These are phyloP conservation scores for Scomber scombrus DNA, from an alignment of 2,113 vertebrate species.

Conservation along the genomic window DNA sequence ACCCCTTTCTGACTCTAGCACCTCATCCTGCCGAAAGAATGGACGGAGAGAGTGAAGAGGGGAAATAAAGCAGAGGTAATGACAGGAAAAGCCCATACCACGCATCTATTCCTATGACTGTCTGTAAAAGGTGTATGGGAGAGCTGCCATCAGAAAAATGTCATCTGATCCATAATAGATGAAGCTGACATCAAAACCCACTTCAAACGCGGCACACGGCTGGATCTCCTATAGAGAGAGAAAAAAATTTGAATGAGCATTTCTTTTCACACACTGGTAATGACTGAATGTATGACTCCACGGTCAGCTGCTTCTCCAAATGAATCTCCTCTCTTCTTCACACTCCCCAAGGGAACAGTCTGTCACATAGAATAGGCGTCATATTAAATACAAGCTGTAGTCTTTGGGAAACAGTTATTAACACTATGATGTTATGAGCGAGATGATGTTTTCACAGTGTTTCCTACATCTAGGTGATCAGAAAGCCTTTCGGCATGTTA, in stretches of 20 bases:
- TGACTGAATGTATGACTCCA: conserved; percentile 20
- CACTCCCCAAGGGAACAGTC: conserved; percentile 6
- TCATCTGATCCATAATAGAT: conserved; percentile 72
- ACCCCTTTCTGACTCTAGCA: neutral
- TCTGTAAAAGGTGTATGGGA: conserved; percentile 41
- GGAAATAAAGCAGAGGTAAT: conserved; percentile 17
- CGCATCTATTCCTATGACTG: conserved; percentile 11
- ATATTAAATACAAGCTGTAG: conserved; percentile 23
- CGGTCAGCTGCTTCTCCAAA: conserved; percentile 41
- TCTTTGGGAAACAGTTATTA: conserved; percentile 2
- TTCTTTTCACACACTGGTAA: conserved; percentile 17
- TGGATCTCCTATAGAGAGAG: conserved; percentile 35
- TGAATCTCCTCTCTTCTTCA: conserved; percentile 29
- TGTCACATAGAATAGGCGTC: conserved; percentile 17
- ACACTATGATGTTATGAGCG: neutral
- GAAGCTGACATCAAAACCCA: conserved; percentile 65
- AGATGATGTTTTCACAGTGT: neutral
- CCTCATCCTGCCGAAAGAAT: neutral
- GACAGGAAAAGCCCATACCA: neutral
- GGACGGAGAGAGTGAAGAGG: neutral
- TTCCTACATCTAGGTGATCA: neutral
- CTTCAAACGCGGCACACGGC: conserved; percentile 48
- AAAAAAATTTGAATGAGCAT: neutral
- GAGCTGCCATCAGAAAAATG: conserved; percentile 51
- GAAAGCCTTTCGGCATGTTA: neutral